These are phyloP conservation scores for Varroa destructor DNA, from an alignment of 1,140 invertebrate species.

Conservation along the genomic window DNA sequence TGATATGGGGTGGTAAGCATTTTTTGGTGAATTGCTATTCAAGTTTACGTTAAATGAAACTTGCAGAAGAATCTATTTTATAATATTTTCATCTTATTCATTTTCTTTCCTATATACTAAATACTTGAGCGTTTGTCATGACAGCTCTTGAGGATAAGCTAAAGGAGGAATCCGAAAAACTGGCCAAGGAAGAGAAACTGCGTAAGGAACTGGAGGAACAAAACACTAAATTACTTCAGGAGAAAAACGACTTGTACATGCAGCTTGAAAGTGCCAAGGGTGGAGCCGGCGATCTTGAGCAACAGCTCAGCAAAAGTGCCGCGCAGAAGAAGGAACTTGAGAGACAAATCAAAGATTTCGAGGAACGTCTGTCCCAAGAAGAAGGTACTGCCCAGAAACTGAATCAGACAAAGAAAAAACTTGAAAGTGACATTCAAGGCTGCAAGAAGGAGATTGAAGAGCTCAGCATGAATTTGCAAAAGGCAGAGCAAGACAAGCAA, in stretches of 20 bases:
- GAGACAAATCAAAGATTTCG: slow-evolving; percentile 32
- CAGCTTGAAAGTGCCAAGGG: slow-evolving; percentile 33
- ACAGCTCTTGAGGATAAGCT: slow-evolving; percentile 31
- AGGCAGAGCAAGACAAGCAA: slow-evolving; percentile 47
- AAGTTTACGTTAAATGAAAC: too few relatives aligned
- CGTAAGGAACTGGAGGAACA: slow-evolving; percentile 33
- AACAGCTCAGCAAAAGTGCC: slow-evolving; percentile 29
- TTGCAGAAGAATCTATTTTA: too few relatives aligned
- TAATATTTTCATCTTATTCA: too few relatives aligned
- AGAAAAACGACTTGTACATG: slow-evolving; percentile 32
- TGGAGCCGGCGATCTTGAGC: slow-evolving; percentile 32
- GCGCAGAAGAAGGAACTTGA: slow-evolving; percentile 32
- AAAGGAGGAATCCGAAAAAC: slow-evolving; percentile 31
- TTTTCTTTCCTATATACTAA: too few relatives aligned
- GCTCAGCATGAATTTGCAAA: slow-evolving; percentile 38
- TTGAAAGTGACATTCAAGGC: slow-evolving; percentile 34
- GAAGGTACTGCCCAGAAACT: slow-evolving; percentile 36
- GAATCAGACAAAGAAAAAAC: slow-evolving; percentile 36
- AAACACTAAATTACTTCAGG: slow-evolving; percentile 30
- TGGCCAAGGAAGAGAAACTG: slow-evolving; percentile 32
- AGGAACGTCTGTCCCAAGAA: slow-evolving; percentile 33
- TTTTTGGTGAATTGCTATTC: too few relatives aligned
- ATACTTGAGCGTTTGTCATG: neutral
- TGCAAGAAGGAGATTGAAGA: slow-evolving; percentile 39
- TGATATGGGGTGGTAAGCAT: too few relatives aligned